Evolutionary conservation across 1,140 invertebrate species (phyloP).

Genomic region (Asobara japonica): DNA sequence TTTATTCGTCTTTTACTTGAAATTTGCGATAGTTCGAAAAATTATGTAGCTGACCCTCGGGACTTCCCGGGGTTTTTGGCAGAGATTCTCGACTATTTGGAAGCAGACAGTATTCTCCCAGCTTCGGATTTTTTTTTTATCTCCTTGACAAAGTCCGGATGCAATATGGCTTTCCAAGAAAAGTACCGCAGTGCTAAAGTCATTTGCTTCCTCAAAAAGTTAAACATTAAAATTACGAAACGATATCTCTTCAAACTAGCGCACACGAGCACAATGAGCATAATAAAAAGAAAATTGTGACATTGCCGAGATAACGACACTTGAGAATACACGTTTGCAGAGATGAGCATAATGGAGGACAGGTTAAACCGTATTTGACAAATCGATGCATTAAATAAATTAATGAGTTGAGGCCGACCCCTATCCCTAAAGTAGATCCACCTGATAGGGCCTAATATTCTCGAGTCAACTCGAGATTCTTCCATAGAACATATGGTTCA

Average conservation of each 20-base stretch:
- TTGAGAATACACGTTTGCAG: not conserved
- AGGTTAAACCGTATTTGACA: not conserved
- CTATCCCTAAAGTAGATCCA: slow-evolving; percentile 58
- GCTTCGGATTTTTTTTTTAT: not conserved
- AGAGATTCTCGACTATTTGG: slow-evolving; percentile 17
- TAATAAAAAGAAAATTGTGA: not conserved
- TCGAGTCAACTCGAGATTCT: slow-evolving; percentile 14
- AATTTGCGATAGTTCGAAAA: not conserved
- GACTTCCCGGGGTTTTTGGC: slow-evolving; percentile 26
- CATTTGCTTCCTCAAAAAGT: not conserved
- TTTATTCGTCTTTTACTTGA: not conserved
- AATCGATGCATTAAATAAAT: not conserved
- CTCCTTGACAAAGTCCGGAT: slow-evolving; percentile 8
- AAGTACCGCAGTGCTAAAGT: slow-evolving; percentile 11
- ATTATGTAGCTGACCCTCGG: slow-evolving; percentile 23
- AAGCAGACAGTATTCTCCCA: slow-evolving; percentile 13
- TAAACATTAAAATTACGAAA: not conserved
- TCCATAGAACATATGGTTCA: slow-evolving; percentile 18
- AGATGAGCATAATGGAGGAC: not conserved
- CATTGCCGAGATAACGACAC: not conserved
- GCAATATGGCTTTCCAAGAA: not conserved
- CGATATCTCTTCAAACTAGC: not conserved
- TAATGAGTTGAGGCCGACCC: slow-evolving; percentile 29
- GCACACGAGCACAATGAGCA: not conserved
- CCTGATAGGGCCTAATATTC: slow-evolving; percentile 28